A percentile compares a stretch with the other conserved stretches of the same genome.
Conservation (phyloP, 2,113 vertebrate genomes). For the Chloropsis hardwickii region DNA sequence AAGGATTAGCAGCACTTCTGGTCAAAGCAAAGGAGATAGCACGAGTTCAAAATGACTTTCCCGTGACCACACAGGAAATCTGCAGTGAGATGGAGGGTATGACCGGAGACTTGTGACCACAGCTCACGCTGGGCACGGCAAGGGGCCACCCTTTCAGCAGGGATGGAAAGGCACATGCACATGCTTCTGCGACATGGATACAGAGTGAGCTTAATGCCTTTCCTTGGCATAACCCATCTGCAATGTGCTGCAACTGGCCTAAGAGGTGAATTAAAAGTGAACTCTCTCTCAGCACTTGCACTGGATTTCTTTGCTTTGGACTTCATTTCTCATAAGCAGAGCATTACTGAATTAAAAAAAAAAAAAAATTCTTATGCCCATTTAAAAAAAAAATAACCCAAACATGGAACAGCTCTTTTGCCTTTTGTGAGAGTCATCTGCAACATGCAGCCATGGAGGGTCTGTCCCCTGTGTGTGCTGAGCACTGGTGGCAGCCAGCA, state of each 20-base stretch:
- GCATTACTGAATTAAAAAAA: neutral
- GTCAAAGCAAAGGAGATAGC: neutral
- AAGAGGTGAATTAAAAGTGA: neutral
- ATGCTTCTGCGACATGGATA: neutral
- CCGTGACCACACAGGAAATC: neutral
- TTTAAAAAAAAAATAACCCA: neutral
- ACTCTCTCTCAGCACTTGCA: neutral
- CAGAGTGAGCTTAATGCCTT: neutral
- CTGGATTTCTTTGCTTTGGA: neutral
- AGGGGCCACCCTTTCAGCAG: neutral
- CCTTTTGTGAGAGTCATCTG: neutral
- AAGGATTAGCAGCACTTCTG: neutral
- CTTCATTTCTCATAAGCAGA: neutral
- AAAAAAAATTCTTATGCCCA: neutral
- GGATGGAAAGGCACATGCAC: neutral
- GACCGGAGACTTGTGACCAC: neutral
- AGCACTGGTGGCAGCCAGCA: neutral
- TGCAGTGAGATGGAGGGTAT: neutral
- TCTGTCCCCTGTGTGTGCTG: neutral
- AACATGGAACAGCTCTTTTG: neutral
- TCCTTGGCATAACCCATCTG: neutral
- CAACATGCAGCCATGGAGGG: rapidly evolving
- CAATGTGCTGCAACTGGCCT: neutral
- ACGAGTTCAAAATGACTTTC: neutral
- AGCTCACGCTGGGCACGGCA: neutral